These are phyloP conservation scores for Meleagris gallopavo DNA, from an alignment of 2,113 vertebrate species.

Conservation along the genomic window DNA sequence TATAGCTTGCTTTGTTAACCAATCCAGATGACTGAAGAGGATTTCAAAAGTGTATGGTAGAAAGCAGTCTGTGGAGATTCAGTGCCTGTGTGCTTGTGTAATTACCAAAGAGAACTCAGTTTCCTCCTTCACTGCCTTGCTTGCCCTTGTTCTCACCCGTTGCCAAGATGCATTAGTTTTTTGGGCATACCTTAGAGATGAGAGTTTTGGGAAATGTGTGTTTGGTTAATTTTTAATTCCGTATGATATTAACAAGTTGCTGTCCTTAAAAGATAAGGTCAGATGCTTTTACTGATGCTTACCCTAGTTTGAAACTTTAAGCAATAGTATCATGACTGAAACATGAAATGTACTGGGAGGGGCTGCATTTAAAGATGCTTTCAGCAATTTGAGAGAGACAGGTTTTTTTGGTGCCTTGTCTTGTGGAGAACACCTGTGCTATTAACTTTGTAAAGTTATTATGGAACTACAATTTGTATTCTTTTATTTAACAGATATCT, in stretches of 20 bases:
- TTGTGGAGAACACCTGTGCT: conserved; percentile 63
- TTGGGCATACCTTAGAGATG: not conserved
- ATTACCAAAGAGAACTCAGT: not conserved
- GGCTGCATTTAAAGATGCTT: conserved; percentile 84
- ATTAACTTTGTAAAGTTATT: conserved; percentile 77
- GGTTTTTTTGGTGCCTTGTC: conserved; percentile 57
- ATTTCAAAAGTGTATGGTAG: not conserved
- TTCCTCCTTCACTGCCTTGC: not conserved
- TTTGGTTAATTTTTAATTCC: not conserved
- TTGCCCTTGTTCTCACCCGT: not conserved
- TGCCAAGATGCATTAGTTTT: not conserved
- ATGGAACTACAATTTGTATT: conserved; percentile 41
- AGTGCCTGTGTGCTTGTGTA: not conserved
- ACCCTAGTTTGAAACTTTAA: not conserved
- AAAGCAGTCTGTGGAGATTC: not conserved
- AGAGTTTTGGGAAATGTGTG: not conserved
- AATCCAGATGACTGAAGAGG: not conserved
- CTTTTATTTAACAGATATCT: not conserved
- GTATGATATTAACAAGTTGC: not conserved
- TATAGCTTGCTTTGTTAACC: fast-evolving
- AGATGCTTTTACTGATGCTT: not conserved
- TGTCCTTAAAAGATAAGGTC: not conserved
- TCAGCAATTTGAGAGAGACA: conserved; percentile 73
- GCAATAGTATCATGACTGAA: conserved; percentile 35
- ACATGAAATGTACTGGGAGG: conserved; percentile 80